Evolutionary conservation across 2,888 invertebrate genomes (phyloP).

Genomic region (Homarus gammarus): DNA sequence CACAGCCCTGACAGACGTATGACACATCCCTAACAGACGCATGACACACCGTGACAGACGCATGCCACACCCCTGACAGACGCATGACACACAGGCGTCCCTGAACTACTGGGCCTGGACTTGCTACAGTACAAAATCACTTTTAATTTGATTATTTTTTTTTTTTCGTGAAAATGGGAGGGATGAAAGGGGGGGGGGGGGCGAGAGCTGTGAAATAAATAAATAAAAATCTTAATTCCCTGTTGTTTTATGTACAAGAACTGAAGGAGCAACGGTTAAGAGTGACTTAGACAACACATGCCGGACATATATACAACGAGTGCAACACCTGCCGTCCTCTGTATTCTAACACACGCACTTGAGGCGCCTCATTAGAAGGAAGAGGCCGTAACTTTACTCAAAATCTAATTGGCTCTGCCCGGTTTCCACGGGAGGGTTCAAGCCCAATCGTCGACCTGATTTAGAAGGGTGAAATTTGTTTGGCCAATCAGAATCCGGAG

Average conservation of each 20-base stretch:
- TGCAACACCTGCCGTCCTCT: background rate
- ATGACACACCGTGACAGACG: background rate
- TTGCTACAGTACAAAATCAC: background rate
- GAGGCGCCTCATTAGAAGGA: background rate
- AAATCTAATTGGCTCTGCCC: slow-evolving; percentile 32
- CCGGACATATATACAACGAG: slow-evolving; percentile 29
- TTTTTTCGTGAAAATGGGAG: slow-evolving; percentile 7
- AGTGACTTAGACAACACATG: slow-evolving; percentile 57
- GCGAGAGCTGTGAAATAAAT: slow-evolving; percentile 23
- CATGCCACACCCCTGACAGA: background rate
- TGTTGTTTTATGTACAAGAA: slow-evolving; percentile 36
- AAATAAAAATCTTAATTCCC: slow-evolving; percentile 27
- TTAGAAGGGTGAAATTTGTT: slow-evolving; percentile 39
- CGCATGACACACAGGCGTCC: background rate
- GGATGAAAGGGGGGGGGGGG: background rate
- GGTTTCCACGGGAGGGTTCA: background rate
- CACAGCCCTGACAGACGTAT: background rate
- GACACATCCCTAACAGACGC: too few species aligned
- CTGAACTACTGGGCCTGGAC: background rate
- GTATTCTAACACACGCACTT: background rate
- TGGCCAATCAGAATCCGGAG: slow-evolving; percentile 34
- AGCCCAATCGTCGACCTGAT: slow-evolving; percentile 33
- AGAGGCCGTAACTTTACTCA: slow-evolving; percentile 36
- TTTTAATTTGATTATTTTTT: background rate
- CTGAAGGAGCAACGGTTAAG: slow-evolving; percentile 41